Evolutionary conservation across 2,113 vertebrate genomes (phyloP), one percentile per base, ranked within the genome.

Genomic region (Tragelaphus scriptus): DNA sequence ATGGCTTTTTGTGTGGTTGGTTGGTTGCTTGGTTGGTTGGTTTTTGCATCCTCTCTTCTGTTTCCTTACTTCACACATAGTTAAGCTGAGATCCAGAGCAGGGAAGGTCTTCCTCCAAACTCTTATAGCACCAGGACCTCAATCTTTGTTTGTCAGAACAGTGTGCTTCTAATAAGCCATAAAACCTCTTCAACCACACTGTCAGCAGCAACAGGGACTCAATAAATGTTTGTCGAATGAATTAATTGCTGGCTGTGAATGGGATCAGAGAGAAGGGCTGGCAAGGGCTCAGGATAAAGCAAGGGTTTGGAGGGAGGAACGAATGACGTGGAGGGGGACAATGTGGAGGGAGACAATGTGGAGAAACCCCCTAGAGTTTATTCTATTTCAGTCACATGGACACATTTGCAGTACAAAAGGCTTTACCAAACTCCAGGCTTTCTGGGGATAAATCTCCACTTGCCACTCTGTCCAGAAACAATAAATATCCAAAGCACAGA

Each of bases 391-490:
- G 77, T 84, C 65, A 63, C n/a, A 26, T 6, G 68, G 77, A 89
- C 87, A 89, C 40, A 84, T 91, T 63, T 91, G 65, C 61, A 56
- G 36, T 16, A 86, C 86, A 85, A 86, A 96, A 96, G n/a, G 3
- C 82, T 96, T 91, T 85, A 44, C 59, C 91, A 82, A 85, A 89
- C 84, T 75, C 93, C 9, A 68, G 51, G 82, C 55, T 95, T 96
- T 94, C 89, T 79, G 61, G n/a, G 84, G 68, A 77, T 79, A 96
- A 91, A 91, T 77, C 82, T 91, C 90, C 40, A 32, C 56, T 96
- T 97, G 79, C 90, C 44, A n/a, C 36, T 61, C 56, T 17, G 61
- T 44, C 92, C 84, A 91, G 63, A 88, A 95, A 95, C 25, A 77
- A 85, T 65, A 85, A 93, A 79, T 68, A 93, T 13, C 86, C 84